These are phyloP conservation scores for Phacellophora camtschatica DNA, from an alignment of 30 jellyfish, hydroid and myxozoan species.

Conservation along the genomic window DNA sequence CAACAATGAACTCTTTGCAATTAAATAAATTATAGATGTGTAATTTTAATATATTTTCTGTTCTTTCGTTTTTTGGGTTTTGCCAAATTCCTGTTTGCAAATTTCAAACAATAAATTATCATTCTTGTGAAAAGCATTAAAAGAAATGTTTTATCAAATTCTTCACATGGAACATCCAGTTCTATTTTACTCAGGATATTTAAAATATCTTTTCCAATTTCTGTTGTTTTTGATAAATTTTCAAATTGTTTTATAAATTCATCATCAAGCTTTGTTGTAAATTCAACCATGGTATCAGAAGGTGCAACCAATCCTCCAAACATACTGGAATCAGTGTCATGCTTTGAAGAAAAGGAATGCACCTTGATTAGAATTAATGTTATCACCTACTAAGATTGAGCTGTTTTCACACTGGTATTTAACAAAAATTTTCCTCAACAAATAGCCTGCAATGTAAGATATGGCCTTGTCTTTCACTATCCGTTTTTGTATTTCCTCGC, in stretches of 20 bases:
- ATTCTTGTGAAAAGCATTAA: constrained; percentile 19
- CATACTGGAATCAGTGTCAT: constrained; percentile 15
- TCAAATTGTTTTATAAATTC: background rate
- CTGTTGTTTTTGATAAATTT: background rate
- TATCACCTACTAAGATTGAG: constrained; percentile 13
- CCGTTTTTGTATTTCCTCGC: background rate
- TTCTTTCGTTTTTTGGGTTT: constrained; percentile 6
- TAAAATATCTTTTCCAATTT: background rate
- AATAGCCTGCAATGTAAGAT: constrained; percentile 38
- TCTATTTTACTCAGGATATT: background rate
- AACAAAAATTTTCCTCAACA: background rate
- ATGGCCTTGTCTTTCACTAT: constrained; percentile 24
- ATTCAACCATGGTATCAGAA: background rate
- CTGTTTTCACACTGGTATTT: constrained; percentile 7
- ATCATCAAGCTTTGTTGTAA: background rate
- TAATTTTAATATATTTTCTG: constrained; percentile 13
- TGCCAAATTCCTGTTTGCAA: constrained; percentile 4
- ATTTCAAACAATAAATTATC: constrained; percentile 13
- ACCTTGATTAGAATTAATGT: background rate
- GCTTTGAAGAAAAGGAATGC: constrained; percentile 17
- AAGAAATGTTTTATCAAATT: constrained; percentile 11
- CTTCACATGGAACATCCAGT: background rate
- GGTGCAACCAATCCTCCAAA: constrained; percentile 36
- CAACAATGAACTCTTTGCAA: too few species aligned
- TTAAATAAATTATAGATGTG: background rate